Conservation (phyloP, 92 coral and sea anemone genomes). For the Hydrozoanthus gracilis region DNA sequence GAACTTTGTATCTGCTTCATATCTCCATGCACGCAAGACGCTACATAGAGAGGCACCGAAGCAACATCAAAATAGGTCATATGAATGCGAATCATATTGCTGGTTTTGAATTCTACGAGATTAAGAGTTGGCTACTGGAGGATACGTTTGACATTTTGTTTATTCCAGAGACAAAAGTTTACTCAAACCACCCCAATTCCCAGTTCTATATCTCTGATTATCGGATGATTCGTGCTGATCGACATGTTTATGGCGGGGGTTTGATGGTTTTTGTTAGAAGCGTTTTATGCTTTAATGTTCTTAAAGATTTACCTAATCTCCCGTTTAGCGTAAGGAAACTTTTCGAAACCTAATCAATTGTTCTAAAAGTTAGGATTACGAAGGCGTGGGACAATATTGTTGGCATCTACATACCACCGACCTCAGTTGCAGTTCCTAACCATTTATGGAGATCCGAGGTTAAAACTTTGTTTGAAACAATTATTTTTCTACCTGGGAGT, state of each 20-base stretch:
- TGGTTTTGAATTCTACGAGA: constrained; percentile 39
- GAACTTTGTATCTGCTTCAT: too few species aligned
- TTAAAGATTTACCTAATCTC: not conserved
- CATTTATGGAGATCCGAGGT: constrained; percentile 23
- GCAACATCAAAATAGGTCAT: constrained; percentile 51
- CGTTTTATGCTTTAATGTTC: constrained; percentile 24
- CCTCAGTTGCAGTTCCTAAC: not conserved
- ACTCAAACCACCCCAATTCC: constrained; percentile 11
- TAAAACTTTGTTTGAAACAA: constrained; percentile 4
- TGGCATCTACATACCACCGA: constrained; percentile 56
- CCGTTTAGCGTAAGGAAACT: not conserved
- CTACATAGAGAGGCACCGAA: constrained; percentile 22
- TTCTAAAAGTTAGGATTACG: constrained; percentile 36
- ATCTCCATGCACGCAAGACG: too few species aligned
- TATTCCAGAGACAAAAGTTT: constrained; percentile 56
- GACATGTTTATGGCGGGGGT: constrained; percentile 59
- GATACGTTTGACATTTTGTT: constrained; percentile 43
- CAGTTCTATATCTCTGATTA: constrained; percentile 51
- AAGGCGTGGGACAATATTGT: constrained; percentile 38
- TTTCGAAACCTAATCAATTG: constrained; percentile 14
- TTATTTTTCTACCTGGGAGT: constrained; percentile 33
- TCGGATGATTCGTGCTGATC: constrained; percentile 37
- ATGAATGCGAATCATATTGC: constrained; percentile 48
- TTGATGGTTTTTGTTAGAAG: constrained; percentile 35
- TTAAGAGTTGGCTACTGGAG: constrained; percentile 13